Evolutionary conservation across 1,140 invertebrate species (phyloP).

Genomic region (Pissodes strobi): DNA sequence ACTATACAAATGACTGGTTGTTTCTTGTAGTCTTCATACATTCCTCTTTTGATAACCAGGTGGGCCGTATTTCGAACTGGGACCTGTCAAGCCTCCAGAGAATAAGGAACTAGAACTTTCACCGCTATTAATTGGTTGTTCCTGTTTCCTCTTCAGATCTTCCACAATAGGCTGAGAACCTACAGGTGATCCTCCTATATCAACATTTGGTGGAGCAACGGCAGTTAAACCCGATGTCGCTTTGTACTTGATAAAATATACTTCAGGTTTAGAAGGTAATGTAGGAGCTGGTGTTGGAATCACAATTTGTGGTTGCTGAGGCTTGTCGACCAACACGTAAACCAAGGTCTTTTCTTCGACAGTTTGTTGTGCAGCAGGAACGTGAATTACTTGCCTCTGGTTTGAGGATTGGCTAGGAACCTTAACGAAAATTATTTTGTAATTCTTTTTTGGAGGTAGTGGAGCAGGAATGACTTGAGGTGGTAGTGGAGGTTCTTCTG

Average conservation of each 20-base stretch:
- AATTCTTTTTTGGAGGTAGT: conserved; percentile 20
- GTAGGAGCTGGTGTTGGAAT: conserved; percentile 78
- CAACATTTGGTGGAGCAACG: background rate
- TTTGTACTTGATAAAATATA: conserved; percentile 87
- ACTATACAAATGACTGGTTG: too few species aligned
- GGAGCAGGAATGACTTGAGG: conserved; percentile 10
- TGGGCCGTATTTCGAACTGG: conserved; percentile 13
- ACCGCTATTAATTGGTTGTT: conserved; percentile 10
- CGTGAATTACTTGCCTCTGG: conserved; percentile 1
- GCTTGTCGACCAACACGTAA: conserved; percentile 86
- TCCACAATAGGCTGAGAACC: background rate
- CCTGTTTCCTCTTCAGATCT: background rate
- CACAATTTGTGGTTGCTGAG: conserved; percentile 75
- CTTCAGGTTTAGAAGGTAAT: conserved; percentile 81
- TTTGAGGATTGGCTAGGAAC: conserved; percentile 10
- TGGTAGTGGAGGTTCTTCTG: conserved; percentile 17
- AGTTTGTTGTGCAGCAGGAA: background rate
- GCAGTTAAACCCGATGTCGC: conserved; percentile 54
- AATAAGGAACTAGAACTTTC: conserved; percentile 26
- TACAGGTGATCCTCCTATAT: background rate
- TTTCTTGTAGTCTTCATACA: too few species aligned
- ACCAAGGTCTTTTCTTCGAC: conserved; percentile 83
- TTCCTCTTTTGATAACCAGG: conserved; percentile 21
- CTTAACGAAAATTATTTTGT: conserved; percentile 41
- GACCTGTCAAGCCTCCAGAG: conserved; percentile 2